phyloP scores from a whole-genome alignment of 2,797 vertebrate species.

The Macrochelys suwanniensis region DNA sequence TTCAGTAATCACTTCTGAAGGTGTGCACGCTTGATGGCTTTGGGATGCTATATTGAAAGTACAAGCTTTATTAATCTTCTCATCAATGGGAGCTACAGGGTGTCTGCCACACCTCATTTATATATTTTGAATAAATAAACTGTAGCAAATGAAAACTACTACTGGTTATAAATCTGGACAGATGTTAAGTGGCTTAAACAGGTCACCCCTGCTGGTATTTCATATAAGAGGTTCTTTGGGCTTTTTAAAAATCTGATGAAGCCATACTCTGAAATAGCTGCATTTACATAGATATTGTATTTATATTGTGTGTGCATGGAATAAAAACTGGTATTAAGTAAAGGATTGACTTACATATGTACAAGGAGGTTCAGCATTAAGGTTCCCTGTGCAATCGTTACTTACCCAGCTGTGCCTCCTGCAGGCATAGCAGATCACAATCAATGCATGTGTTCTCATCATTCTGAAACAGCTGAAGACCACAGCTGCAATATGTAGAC shows the following conservation, averaged over 20 bases:
- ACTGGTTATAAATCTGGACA: constrained; percentile 42
- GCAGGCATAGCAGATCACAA: background rate
- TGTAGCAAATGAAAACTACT: constrained; percentile 23
- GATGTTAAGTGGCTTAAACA: constrained; percentile 36
- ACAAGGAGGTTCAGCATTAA: accelerated
- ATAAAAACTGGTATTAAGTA: background rate
- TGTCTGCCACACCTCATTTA: constrained; percentile 51
- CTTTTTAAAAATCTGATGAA: constrained; percentile 5
- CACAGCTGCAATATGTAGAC: background rate
- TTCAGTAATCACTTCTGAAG: constrained; percentile 39
- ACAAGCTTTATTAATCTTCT: constrained; percentile 65
- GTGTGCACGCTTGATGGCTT: background rate
- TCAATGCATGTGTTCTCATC: background rate
- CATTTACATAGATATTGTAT: background rate
- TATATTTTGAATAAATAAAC: constrained; percentile 54
- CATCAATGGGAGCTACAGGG: constrained; percentile 47
- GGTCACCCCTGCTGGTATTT: background rate
- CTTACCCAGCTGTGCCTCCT: background rate
- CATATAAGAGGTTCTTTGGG: background rate
- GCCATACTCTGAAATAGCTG: background rate
- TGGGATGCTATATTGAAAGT: constrained; percentile 40
- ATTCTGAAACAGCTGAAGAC: background rate
- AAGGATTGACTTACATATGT: background rate
- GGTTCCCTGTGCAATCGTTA: background rate
- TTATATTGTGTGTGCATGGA: background rate